Conservation (phyloP, 2,113 vertebrate genomes). For the Amazona guildingii region DNA sequence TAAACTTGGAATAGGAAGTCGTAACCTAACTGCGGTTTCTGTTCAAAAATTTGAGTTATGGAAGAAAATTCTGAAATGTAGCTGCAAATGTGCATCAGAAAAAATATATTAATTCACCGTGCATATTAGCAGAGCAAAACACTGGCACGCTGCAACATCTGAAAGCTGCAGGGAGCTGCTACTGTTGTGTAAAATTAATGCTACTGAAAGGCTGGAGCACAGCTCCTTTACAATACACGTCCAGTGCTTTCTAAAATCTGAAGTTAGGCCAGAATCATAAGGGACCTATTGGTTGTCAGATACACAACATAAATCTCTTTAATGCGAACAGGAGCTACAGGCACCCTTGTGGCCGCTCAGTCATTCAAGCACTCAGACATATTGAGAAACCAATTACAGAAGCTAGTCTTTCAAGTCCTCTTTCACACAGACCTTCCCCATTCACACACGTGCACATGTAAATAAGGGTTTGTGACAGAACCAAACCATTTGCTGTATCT, state of each 20-base stretch:
- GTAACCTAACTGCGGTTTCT: neutral
- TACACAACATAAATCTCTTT: neutral
- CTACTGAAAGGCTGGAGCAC: neutral
- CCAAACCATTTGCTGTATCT: neutral
- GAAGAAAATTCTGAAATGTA: neutral
- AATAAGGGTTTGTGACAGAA: neutral
- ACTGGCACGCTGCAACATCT: neutral
- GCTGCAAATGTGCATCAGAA: neutral
- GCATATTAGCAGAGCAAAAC: neutral
- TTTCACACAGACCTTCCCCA: accelerated
- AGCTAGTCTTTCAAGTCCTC: neutral
- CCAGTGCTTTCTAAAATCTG: neutral
- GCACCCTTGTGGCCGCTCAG: neutral
- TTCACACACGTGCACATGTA: neutral
- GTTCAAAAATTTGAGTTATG: neutral
- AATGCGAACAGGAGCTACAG: neutral
- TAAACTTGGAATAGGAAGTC: neutral
- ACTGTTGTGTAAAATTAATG: neutral
- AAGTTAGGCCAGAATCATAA: neutral
- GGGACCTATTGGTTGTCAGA: neutral
- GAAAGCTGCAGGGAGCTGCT: neutral
- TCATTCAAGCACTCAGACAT: neutral
- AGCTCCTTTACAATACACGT: neutral
- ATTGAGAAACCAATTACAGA: neutral
- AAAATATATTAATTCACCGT: neutral